Percentiles rank a stretch among this genome's conserved stretches.
These are phyloP conservation scores for Barypeithes pellucidus DNA, from an alignment of 2,888 invertebrate species.

Conservation along the genomic window DNA sequence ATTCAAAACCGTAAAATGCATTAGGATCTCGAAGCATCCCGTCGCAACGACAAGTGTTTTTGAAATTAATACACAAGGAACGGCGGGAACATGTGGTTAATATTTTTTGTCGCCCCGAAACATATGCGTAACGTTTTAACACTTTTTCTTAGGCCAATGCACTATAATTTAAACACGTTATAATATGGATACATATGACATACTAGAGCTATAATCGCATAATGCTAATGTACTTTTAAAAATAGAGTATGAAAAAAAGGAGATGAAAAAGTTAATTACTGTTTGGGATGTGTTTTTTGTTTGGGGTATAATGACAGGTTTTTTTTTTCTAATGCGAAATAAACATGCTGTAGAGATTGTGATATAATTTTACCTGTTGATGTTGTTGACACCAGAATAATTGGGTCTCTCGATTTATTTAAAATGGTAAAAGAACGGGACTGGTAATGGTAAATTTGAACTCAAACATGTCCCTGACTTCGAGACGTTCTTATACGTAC, in stretches of 20 bases:
- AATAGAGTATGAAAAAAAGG: conserved; percentile 57
- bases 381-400: conserved; percentile 13
- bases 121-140: conserved; percentile 61
- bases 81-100: conserved; percentile 60
- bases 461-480: too few relatives aligned
- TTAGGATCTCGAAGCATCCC: conserved; percentile 23
- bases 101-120: conserved; percentile 61
- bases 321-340: conserved; percentile 39
- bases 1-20: conserved; percentile 15
- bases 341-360: conserved; percentile 28
- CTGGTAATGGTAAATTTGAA: too few relatives aligned
- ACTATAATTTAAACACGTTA: conserved; percentile 61
- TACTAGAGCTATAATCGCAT: conserved; percentile 40
- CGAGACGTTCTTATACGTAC: too few relatives aligned
- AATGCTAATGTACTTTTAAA: conserved; percentile 56
- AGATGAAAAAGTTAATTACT: conserved; percentile 56
- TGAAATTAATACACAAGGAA: conserved; percentile 59
- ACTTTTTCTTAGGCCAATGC: conserved; percentile 62
- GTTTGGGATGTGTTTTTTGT: conserved; percentile 43
- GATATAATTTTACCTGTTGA: conserved; percentile 36
- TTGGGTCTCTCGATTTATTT: background rate
- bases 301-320: conserved; percentile 23
- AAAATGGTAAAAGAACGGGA: too few relatives aligned
- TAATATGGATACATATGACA: conserved; percentile 52
- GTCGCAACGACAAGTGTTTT: conserved; percentile 59